Evolutionary conservation across 2,888 invertebrate genomes (phyloP), one percentile per base, ranked within the genome.

Genomic region (Nomada goodeniana): DNA sequence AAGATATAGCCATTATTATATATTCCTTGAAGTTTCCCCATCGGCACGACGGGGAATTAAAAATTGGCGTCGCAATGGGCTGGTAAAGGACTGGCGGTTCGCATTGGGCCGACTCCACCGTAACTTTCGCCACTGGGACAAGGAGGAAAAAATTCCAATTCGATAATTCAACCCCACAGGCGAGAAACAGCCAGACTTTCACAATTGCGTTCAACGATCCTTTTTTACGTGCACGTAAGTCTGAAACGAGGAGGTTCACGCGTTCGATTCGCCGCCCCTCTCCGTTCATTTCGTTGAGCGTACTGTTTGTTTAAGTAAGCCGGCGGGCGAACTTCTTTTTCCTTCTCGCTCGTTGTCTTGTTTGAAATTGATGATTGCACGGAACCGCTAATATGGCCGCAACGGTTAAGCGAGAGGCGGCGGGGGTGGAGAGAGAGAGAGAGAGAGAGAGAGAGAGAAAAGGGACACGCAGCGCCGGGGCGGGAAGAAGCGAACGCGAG

Each of bases 281-380:
- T 60, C 20, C 64, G 76, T 85, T 77, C 83, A 82, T 88, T 84
- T 86, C 86, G 84, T 86, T 74, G 82, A 88, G 82, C 82, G 80
- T 65, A 80, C 86, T 90, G 89, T 90, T 90, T 90, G 89, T 90
- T 90, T 89, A 86, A 90, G 88, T 89, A 90, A 90, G 88, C 88
- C 84, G 78, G 76, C 84, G 86, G 88, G 86, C 88, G 84, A 80
- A 80, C 80, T 76, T 84, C 87, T 87, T 88, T 60, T 76, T 15
- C 36, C 36, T 7, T 7, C 77, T 74, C 73, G 79, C 73, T 71
- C 80, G 65, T 81, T 80, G 78, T 70, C 82, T 75, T 75, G 89
- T 85, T 88, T 85, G 82, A 82, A 89, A 89, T 88, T 88, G 86
- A 89, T 86, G 88, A 88, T 88, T 82, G 82, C 88, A 64, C 84